Conservation (phyloP, 2,888 invertebrate species). For the Ectemnius lituratus region DNA sequence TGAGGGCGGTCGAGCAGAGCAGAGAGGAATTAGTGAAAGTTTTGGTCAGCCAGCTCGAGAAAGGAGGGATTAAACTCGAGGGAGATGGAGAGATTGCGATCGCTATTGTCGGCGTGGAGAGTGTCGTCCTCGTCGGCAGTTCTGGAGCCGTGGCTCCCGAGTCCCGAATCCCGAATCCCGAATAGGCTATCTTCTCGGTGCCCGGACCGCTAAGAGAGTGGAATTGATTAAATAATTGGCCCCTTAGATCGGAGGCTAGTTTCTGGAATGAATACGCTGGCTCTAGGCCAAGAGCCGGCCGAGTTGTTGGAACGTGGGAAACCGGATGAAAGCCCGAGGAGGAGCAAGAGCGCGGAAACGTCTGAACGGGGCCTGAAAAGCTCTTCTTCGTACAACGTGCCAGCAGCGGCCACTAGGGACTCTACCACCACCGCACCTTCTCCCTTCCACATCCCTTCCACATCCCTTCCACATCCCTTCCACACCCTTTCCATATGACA, state of each 20-base stretch:
- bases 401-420: conserved; percentile 18
- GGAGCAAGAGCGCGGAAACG: neutral
- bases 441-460: too few relatives aligned
- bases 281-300: conserved; percentile 64
- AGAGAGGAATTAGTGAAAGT: neutral
- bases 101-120: conserved; percentile 72
- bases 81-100: conserved; percentile 58
- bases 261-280: conserved; percentile 77
- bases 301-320: conserved; percentile 45
- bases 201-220: conserved; percentile 74
- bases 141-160: conserved; percentile 26
- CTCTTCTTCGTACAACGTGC: conserved; percentile 65
- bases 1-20: neutral
- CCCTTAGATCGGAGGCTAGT: conserved; percentile 76
- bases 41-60: neutral
- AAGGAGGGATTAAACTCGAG: conserved; percentile 27
- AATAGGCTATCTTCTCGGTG: conserved; percentile 54
- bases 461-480: too few relatives aligned
- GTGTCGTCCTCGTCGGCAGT: conserved; percentile 56
- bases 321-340: conserved; percentile 49
- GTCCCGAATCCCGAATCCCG: conserved; percentile 25
- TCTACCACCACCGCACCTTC: too few relatives aligned
- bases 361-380: too few relatives aligned
- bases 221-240: conserved; percentile 78
- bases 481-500: too few relatives aligned